Evolutionary conservation across 2,888 invertebrate species (phyloP).

Genomic region (Ischnura elegans): DNA sequence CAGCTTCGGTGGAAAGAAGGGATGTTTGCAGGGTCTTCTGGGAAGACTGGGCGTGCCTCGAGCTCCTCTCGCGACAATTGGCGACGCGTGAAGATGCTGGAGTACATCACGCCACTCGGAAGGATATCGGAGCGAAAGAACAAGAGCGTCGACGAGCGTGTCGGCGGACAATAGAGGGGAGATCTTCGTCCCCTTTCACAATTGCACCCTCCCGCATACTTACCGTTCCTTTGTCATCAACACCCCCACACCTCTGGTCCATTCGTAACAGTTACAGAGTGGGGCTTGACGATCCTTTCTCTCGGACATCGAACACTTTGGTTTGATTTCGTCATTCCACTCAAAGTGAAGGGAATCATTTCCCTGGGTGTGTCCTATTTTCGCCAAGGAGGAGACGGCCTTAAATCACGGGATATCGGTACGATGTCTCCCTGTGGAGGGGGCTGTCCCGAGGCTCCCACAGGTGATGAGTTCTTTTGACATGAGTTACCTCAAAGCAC

Average conservation of each 20-base stretch:
- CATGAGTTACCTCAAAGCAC: too few relatives aligned
- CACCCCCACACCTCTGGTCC: neutral
- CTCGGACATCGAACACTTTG: neutral
- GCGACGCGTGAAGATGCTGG: slow-evolving; percentile 12
- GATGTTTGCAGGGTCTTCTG: slow-evolving; percentile 31
- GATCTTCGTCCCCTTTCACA: neutral
- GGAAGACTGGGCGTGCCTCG: neutral
- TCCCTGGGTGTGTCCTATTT: neutral
- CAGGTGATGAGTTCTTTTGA: too few relatives aligned
- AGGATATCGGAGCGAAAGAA: neutral
- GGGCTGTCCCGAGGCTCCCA: too few relatives aligned
- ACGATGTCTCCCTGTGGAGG: too few relatives aligned
- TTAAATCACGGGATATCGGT: too few relatives aligned
- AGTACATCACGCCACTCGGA: neutral
- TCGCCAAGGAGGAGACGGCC: neutral
- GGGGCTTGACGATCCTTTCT: neutral
- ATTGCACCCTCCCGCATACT: neutral
- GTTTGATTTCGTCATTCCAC: neutral
- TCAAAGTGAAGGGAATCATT: neutral
- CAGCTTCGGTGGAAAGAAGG: neutral
- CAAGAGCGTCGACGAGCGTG: neutral
- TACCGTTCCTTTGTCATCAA: neutral
- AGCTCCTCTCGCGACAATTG: slow-evolving; percentile 23
- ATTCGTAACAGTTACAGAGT: neutral
- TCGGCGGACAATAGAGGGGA: neutral